Evolutionary conservation across 1,140 invertebrate species (phyloP), one percentile per base, ranked within the genome.

Genomic region (Rhyzopertha dominica): DNA sequence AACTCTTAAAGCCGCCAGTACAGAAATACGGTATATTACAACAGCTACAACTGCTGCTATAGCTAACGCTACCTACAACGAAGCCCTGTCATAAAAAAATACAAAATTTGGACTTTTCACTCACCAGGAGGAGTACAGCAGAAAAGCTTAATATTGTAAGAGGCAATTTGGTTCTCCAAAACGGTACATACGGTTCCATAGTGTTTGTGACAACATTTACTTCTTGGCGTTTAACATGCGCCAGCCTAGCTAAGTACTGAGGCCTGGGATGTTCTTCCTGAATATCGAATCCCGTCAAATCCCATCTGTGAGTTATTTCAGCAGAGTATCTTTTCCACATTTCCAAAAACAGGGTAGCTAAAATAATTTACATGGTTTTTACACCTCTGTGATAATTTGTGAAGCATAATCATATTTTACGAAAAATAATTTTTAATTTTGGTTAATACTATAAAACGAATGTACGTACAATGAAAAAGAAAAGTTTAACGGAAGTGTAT

Each of bases 321-420:
- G 87, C 85, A 1, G 88, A 87, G 66, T 92, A 91, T 23, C 93
- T 74, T 69, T 97, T 96, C 95, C 95, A 98, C 47, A 95, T 73
- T 72, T 98, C 94, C 53, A 95, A 67, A 70, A 92, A 95, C 48
- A 90, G 75, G 3, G 86, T 81, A 18, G 82, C 87, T 86, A 52
- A 12, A 70, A 69, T 51, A 59, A 8, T n/a, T n/a, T n/a, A n/a
- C n/a, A n/a, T n/a, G n/a, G n/a, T n/a, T n/a, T n/a, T n/a, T n/a
- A n/a, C n/a, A n/a, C n/a, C n/a, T n/a, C n/a, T n/a, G 7, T 5
- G 13, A 32, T 7, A 16, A 32, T 7, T 7, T 32, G 17, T 5
- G 12, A 16, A 32, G 5, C 7, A n/a, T 8, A 26, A 26, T 8
- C 24, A 26, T 8, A n/a, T 7, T n/a, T 8, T 26, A 8, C 24